Evolutionary conservation across 2,113 vertebrate species (phyloP).

Genomic region (Misgurnus mizolepis): DNA sequence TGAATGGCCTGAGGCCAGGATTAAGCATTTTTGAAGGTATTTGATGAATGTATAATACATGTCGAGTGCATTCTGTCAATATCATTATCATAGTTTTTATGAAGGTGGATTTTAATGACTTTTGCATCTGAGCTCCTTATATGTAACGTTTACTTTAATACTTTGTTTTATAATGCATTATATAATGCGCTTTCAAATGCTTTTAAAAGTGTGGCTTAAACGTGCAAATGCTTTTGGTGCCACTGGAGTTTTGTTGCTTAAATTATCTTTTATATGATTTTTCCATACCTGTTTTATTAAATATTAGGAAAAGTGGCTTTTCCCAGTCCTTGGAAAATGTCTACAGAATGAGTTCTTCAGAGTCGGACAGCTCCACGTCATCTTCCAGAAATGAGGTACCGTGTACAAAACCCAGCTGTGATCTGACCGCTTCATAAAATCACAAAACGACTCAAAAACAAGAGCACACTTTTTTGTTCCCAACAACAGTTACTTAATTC

Average conservation of each 20-base stretch:
- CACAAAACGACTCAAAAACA: neutral
- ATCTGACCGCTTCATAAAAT: neutral
- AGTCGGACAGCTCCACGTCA: conserved; percentile 65
- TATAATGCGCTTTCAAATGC: neutral
- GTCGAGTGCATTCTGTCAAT: too few relatives aligned
- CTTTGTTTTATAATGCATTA: neutral
- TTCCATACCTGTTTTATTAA: neutral
- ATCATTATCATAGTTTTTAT: too few relatives aligned
- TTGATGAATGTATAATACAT: too few relatives aligned
- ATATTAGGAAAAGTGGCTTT: conserved; percentile 53
- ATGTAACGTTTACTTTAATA: too few relatives aligned
- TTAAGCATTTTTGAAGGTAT: too few relatives aligned
- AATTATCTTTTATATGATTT: neutral
- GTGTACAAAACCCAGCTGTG: neutral
- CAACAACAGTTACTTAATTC: too few relatives aligned
- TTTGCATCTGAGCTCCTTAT: too few relatives aligned
- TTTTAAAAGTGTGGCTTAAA: too few relatives aligned
- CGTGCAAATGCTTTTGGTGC: neutral
- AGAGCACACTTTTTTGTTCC: too few relatives aligned
- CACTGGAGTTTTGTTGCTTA: neutral
- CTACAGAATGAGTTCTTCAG: conserved; percentile 64
- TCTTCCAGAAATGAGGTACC: conserved; percentile 65
- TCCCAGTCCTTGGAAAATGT: conserved; percentile 73
- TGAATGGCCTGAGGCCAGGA: too few relatives aligned
- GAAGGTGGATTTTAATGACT: too few relatives aligned